These are phyloP conservation scores for Trichopoda pennipes DNA, from an alignment of 2,888 invertebrate genomes.

Conservation along the genomic window DNA sequence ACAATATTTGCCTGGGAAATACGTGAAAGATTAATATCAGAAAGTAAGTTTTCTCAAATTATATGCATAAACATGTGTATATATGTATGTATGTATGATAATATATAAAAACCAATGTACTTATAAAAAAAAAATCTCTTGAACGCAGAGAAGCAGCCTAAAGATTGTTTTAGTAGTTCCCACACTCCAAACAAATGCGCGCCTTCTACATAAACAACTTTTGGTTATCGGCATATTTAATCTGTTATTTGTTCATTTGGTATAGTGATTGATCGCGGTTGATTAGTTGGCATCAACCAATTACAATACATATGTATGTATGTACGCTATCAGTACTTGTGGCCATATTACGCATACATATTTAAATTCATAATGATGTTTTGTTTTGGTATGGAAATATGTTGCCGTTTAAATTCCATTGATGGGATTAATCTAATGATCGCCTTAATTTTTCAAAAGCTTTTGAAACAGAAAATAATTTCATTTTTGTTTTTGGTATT, in stretches of 20 bases:
- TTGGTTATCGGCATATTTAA: slow-evolving; percentile 57
- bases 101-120: slow-evolving; percentile 1
- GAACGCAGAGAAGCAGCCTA: slow-evolving; percentile 3
- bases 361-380: neutral
- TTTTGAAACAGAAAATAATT: slow-evolving; percentile 1
- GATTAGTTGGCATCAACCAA: slow-evolving; percentile 56
- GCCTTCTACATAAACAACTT: slow-evolving; percentile 16
- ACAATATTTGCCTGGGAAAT: slow-evolving; percentile 99
- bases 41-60: slow-evolving; percentile 86
- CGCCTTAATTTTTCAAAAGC: slow-evolving; percentile 24
- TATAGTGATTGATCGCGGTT: slow-evolving; percentile 66
- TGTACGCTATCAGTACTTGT: neutral
- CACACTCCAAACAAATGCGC: slow-evolving; percentile 54
- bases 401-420: slow-evolving; percentile 53
- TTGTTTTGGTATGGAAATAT: slow-evolving; percentile 3
- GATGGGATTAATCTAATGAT: slow-evolving; percentile 57
- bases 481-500: neutral
- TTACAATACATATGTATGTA: slow-evolving; percentile 5
- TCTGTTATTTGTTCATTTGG: slow-evolving; percentile 63
- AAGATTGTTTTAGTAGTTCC: slow-evolving; percentile 48
- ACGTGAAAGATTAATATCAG: slow-evolving; percentile 95
- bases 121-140: slow-evolving; percentile 40
- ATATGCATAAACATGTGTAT: neutral
- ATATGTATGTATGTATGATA: neutral
- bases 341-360: slow-evolving; percentile 5